Base-by-base conservation (phyloP, 2,113 vertebrate genomes). In the Alaudala cheleensis region DNA sequence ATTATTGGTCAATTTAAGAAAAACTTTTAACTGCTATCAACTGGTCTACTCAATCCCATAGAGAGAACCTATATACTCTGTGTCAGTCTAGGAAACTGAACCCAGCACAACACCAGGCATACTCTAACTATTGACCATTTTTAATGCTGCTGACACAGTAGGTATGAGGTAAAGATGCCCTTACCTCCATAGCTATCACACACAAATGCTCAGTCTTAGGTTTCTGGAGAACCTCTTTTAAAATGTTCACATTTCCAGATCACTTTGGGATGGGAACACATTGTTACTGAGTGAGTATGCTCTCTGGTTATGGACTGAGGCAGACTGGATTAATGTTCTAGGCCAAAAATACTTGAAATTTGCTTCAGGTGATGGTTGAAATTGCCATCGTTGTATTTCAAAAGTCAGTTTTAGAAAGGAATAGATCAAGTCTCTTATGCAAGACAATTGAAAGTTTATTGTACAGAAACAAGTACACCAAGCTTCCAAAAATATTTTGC, bases 391-490 rank as follows among this genome's bases (percentile, higher is more conserved):
- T 69, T 29, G 2, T 31, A 31, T 26, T 77, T 74, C n/a, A 16
- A 26, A 72, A 49, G 21, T 56, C 61, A 37, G 26, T 49, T 85
- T 85, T 61, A 91, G 45, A 93, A 92, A 90, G 60, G 67, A 85
- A 57, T 6, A 49, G 40, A 49, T 66, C 12, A 50, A 58, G 20
- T 80, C 88, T 76, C 47, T 86, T 88, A 78, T 34, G 79, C 94
- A 88, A 95, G 94, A 81, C 77, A 78, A 51, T 47, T 65, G 72
- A 23, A 73, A 93, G 40, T 97, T 97, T 97, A 97, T 97, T 97
- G 37, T 96, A 94, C 83, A 93, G 92, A 91, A 94, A 77, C 60
- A 93, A 83, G 53, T 74, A 83, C 86, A 88, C 31, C 65, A 86
- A 86, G 45, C 72, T 81, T 83, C 82, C 67, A 88, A 94, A 97